Evolutionary conservation across 2,888 invertebrate genomes (phyloP).

Genomic region (Clitarchus hookeri): DNA sequence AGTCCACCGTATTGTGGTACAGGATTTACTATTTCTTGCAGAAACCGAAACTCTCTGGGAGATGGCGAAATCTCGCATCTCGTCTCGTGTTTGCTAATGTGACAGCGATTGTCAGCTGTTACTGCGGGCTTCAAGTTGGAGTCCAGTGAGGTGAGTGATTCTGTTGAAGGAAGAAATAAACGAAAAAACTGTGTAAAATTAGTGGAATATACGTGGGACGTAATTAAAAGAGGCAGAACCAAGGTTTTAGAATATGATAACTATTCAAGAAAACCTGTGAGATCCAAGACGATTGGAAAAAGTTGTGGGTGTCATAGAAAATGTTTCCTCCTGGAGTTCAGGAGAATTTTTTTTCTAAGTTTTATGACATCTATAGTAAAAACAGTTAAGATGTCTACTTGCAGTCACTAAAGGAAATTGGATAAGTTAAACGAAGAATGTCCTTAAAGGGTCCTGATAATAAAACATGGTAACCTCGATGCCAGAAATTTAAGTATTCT

Average conservation of each 20-base stretch:
- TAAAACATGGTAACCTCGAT: background rate
- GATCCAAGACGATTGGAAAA: background rate
- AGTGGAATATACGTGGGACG: background rate
- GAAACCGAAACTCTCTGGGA: background rate
- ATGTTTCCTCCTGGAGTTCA: background rate
- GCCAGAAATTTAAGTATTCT: no score
- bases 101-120: background rate
- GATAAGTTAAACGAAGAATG: background rate
- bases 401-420: conserved; percentile 16
- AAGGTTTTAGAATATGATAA: background rate
- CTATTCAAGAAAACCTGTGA: background rate
- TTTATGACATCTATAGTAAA: background rate
- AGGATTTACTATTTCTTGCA: background rate
- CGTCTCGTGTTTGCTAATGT: background rate
- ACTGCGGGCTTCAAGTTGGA: background rate
- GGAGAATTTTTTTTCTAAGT: background rate
- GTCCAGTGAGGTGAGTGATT: background rate
- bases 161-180: background rate
- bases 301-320: no score
- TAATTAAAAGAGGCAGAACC: background rate
- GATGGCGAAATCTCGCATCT: background rate
- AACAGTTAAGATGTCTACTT: background rate
- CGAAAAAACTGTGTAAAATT: no score
- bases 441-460: background rate
- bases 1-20: background rate